These are phyloP conservation scores for Drosophila bocqueti DNA, from an alignment of 1,140 invertebrate genomes.

Conservation along the genomic window DNA sequence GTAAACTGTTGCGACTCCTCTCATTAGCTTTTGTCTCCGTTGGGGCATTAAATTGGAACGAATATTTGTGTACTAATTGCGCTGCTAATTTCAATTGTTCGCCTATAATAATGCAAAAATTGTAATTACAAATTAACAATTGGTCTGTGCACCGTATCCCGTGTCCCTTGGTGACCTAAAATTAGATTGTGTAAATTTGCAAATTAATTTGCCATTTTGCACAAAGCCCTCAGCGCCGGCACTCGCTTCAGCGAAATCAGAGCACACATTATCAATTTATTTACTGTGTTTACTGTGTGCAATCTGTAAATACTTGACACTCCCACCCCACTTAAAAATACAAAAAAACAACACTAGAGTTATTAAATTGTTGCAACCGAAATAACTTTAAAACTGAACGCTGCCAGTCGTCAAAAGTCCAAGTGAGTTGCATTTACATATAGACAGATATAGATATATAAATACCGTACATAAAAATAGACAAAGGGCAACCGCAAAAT, in stretches of 20 bases:
- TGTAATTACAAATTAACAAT: constrained; percentile 84
- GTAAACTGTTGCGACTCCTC: constrained; percentile 41
- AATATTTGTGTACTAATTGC: constrained; percentile 69
- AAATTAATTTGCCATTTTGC: constrained; percentile 67
- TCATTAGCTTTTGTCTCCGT: constrained; percentile 73
- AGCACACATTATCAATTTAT: constrained; percentile 49
- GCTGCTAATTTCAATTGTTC: constrained; percentile 81
- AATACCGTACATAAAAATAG: constrained; percentile 20
- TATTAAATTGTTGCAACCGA: constrained; percentile 36
- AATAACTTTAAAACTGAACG: constrained; percentile 41
- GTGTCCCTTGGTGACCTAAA: constrained; percentile 43
- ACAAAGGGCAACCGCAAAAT: constrained; percentile 23
- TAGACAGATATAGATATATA: constrained; percentile 6
- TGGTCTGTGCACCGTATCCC: constrained; percentile 29
- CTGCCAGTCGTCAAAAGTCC: constrained; percentile 52
- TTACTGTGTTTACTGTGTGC: constrained; percentile 45
- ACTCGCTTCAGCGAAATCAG: constrained; percentile 43
- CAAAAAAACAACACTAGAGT: background rate
- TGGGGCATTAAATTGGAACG: constrained; percentile 23
- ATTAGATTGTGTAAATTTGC: constrained; percentile 64
- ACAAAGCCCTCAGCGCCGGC: constrained; percentile 33
- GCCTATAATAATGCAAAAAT: constrained; percentile 76
- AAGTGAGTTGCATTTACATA: constrained; percentile 52
- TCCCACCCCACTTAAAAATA: background rate
- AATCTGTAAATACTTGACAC: constrained; percentile 41